Evolutionary conservation across 2,888 invertebrate genomes (phyloP), one percentile per base, ranked within the genome.

Genomic region (Lasioglossum figueresi): DNA sequence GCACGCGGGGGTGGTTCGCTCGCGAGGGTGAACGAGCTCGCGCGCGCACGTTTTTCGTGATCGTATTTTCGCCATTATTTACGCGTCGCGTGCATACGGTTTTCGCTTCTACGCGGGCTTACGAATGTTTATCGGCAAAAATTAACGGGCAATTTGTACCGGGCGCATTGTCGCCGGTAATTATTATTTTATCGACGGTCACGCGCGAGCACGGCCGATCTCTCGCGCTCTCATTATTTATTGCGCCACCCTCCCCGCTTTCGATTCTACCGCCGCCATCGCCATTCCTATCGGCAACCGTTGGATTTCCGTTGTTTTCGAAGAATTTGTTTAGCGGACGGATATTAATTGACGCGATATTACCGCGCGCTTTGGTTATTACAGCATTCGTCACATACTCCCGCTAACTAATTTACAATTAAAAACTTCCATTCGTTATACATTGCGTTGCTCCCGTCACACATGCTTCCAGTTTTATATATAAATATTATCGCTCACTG

Each of bases 71-170:
- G 74, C 89, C 89, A 90, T 92, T 92, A 92, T 92, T 92, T 92
- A 92, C 92, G 91, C 89, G 88, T 89, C 87, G 84, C 86, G 88
- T 89, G 88, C 91, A 92, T 91, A 92, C 92, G 90, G 91, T 90
- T 90, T 89, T 90, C 90, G 90, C 90, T 87, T 87, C 89, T 86
- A 87, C 91, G 88, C 77, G 89, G 83, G 88, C 90, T 91, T 90
- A 89, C 92, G 92, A 94, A 94, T 94, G 94, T 94, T 94, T 94
- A 94, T 94, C 91, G 93, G 91, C 91, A 94, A 94, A 94, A 94
- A 94, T 94, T 94, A 94, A 93, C 94, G 92, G 92, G 89, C 93
- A 91, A 93, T 94, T 93, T 91, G 92, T 92, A 91, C 91, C 72
- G 86, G 89, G 89, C 85, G 88, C 89, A 92, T 93, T 92, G 91